Conservation (phyloP, 2,113 vertebrate species). For the Nipponia nippon region DNA sequence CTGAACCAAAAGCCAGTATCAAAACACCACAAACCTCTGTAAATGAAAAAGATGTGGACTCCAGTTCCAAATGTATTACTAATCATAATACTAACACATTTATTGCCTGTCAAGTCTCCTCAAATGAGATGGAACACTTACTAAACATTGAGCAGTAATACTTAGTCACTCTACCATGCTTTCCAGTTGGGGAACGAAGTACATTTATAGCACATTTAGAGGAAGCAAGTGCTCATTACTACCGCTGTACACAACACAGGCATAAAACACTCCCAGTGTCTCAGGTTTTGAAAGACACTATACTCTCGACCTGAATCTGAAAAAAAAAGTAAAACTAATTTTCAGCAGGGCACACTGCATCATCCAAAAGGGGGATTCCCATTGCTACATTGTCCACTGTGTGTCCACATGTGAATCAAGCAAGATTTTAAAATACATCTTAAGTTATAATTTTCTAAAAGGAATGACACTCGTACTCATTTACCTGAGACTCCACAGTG, state of each 20-base stretch:
- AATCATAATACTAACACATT: no score
- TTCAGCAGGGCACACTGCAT: background rate
- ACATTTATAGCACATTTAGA: no score
- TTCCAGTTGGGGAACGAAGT: no score
- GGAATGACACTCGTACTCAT: slow-evolving; percentile 18
- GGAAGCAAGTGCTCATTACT: background rate
- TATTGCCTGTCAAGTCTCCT: no score
- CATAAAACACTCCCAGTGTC: background rate
- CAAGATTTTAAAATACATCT: background rate
- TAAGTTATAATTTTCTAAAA: background rate
- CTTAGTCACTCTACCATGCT: no score
- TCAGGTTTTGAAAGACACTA: background rate
- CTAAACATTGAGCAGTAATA: no score
- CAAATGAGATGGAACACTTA: no score
- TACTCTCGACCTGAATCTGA: background rate
- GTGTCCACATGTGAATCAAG: background rate
- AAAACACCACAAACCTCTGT: no score
- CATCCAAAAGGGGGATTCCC: background rate
- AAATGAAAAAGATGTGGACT: no score
- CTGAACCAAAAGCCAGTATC: no score
- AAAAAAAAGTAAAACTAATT: background rate
- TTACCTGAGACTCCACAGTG: slow-evolving; percentile 95
- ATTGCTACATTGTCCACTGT: background rate
- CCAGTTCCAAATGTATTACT: no score
- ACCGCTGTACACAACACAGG: background rate